Evolutionary conservation across 2,888 invertebrate species (phyloP).

Genomic region (Drosophila aldrichi): DNA sequence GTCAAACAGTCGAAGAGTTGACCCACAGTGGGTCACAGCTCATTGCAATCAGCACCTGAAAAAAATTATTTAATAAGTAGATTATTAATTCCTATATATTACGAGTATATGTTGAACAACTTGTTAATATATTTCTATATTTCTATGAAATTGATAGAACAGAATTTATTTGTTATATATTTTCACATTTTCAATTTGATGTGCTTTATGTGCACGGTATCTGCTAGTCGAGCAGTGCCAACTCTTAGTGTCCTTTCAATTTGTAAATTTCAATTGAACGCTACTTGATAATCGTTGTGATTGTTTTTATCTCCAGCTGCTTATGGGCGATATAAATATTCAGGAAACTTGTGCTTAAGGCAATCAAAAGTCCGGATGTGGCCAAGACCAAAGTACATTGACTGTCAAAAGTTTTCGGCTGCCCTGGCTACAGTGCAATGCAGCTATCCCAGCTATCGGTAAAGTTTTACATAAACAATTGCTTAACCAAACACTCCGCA

Average conservation of each 20-base stretch:
- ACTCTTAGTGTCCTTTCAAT: background rate
- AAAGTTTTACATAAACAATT: slow-evolving; percentile 75
- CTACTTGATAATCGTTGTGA: slow-evolving; percentile 6
- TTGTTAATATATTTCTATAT: no score
- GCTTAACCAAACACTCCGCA: slow-evolving; percentile 72
- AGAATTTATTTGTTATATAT: no score
- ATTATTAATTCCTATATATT: no score
- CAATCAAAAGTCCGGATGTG: slow-evolving; percentile 36
- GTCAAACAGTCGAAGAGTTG: no score
- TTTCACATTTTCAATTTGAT: no score
- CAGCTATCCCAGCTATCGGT: slow-evolving; percentile 23
- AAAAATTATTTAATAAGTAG: no score
- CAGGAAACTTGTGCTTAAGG: slow-evolving; percentile 2
- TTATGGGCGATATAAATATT: slow-evolving; percentile 10
- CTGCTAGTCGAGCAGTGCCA: background rate
- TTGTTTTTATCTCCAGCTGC: slow-evolving; percentile 10
- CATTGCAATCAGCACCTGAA: no score
- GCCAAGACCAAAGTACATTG: slow-evolving; percentile 41
- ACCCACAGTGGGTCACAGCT: no score
- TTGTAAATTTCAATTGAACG: slow-evolving; percentile 11
- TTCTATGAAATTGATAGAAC: no score
- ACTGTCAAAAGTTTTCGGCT: slow-evolving; percentile 58
- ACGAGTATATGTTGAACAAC: no score
- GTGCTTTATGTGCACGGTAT: background rate
- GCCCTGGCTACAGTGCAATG: slow-evolving; percentile 11